These are phyloP conservation scores for Chrysopilus asiliformis DNA, from an alignment of 2,888 invertebrate genomes.

Conservation along the genomic window DNA sequence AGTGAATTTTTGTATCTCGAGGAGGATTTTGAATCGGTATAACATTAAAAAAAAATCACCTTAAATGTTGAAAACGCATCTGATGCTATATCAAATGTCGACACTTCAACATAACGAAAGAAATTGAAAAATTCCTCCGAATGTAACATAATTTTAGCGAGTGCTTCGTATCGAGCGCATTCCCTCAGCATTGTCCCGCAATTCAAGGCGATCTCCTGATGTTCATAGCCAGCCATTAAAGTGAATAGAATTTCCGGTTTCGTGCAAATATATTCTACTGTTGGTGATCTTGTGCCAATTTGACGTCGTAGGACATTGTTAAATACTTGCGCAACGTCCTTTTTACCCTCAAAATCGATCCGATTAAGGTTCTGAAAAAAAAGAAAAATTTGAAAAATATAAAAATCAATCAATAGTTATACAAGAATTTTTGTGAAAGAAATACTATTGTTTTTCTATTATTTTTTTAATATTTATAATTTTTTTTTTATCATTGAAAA, in stretches of 20 bases:
- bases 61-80: conserved; percentile 99
- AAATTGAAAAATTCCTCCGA: conserved; percentile 99
- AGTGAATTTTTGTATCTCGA: too few species aligned
- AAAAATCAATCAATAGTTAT: too few species aligned
- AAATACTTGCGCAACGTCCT: conserved; percentile 98
- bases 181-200: conserved; percentile 99
- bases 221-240: conserved; percentile 95
- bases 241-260: conserved; percentile 95
- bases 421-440: too few species aligned
- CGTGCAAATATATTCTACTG: conserved; percentile 96
- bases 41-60: too few species aligned
- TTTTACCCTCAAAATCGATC: conserved; percentile 84
- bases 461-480: too few species aligned
- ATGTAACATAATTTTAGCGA: conserved; percentile 96
- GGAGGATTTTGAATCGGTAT: too few species aligned
- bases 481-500: too few species aligned
- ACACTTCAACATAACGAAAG: conserved; percentile 98
- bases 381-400: too few species aligned
- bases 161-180: conserved; percentile 93
- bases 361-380: conserved; percentile 50
- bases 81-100: conserved; percentile 99
- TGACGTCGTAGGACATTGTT: conserved; percentile 97
- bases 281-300: conserved; percentile 95
- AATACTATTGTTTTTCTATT: too few species aligned
- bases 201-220: conserved; percentile 96